A percentile compares a stretch with the other conserved stretches of the same genome.
These are phyloP conservation scores for Ctenopoma multispine DNA, from an alignment of 2,797 vertebrate species.

Conservation along the genomic window DNA sequence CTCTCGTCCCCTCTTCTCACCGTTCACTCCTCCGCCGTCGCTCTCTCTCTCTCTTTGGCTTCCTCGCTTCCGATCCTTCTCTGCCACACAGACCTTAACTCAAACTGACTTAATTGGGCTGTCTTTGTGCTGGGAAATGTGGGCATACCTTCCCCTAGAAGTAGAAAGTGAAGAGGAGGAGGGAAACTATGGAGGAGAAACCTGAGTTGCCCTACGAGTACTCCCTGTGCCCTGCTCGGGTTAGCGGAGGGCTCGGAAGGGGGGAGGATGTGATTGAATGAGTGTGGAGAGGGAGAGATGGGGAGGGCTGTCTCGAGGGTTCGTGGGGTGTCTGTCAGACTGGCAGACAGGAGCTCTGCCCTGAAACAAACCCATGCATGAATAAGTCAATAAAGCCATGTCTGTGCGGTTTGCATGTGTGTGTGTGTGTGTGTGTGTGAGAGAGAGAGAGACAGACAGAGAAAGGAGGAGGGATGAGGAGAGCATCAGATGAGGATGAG, in stretches of 20 bases:
- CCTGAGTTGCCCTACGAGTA: constrained; percentile 49
- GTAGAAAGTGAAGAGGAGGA: constrained; percentile 54
- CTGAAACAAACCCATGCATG: constrained; percentile 83
- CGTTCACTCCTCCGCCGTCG: constrained; percentile 42
- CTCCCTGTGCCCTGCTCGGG: constrained; percentile 46
- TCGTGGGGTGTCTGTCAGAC: constrained; percentile 73
- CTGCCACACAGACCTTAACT: constrained; percentile 84
- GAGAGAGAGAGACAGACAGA: constrained; percentile 7
- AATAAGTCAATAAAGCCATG: constrained; percentile 82
- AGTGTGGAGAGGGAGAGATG: constrained; percentile 17
- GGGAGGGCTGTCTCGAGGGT: constrained; percentile 62
- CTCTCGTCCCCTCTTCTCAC: constrained; percentile 61
- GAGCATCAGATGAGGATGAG: constrained; percentile 65
- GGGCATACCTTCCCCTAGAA: constrained; percentile 78
- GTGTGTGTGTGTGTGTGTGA: constrained; percentile 6
- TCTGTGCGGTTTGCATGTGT: constrained; percentile 42
- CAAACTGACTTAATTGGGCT: constrained; percentile 88
- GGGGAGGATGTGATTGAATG: constrained; percentile 22
- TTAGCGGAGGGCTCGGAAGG: constrained; percentile 16
- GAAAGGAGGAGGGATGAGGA: constrained; percentile 37
- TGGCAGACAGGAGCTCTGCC: constrained; percentile 78
- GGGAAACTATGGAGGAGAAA: constrained; percentile 46
- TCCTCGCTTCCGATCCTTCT: constrained; percentile 69
- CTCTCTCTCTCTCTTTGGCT: constrained; percentile 55
- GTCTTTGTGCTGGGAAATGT: constrained; percentile 85